Conservation (phyloP, 1,140 invertebrate genomes). For the Teleopsis dalmanni region DNA sequence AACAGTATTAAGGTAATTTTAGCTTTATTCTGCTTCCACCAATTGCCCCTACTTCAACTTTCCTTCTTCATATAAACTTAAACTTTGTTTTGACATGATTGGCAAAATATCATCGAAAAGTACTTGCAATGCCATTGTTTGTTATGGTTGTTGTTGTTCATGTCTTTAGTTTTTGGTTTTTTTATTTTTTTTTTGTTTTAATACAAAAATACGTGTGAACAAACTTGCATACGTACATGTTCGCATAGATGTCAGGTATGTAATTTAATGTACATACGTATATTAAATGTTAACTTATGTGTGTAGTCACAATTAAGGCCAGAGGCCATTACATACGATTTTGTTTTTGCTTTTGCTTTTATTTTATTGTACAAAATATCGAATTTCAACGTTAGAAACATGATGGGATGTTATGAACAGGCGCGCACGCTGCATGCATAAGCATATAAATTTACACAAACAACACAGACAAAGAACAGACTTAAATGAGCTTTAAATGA, state of each 20-base stretch:
- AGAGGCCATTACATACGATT: constrained; percentile 2
- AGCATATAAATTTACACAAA: not conserved
- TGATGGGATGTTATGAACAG: not conserved
- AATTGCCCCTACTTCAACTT: not conserved
- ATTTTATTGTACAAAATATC: constrained; percentile 3
- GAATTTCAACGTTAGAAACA: constrained; percentile 7
- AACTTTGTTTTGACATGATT: constrained; percentile 3
- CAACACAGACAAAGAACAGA: not conserved
- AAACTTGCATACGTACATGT: constrained; percentile 2
- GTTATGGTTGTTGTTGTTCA: constrained; percentile 1
- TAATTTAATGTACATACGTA: too few relatives aligned
- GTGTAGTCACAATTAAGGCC: constrained; percentile 9
- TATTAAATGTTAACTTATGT: too few relatives aligned
- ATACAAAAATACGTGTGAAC: not conserved
- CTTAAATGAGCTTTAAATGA: constrained; percentile 41
- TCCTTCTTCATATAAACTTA: not conserved
- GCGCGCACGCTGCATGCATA: not conserved
- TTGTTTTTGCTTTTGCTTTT: not conserved
- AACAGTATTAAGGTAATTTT: too few relatives aligned
- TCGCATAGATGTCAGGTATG: too few relatives aligned
- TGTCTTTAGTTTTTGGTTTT: not conserved
- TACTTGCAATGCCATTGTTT: constrained; percentile 5
- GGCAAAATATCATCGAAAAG: constrained; percentile 7
- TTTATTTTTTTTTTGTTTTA: constrained; percentile 2
- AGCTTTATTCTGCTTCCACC: not conserved